A percentile compares a stretch with the other conserved stretches of the same genome.
Conservation (phyloP, 1,140 invertebrate genomes). For the Linepithema humile region DNA sequence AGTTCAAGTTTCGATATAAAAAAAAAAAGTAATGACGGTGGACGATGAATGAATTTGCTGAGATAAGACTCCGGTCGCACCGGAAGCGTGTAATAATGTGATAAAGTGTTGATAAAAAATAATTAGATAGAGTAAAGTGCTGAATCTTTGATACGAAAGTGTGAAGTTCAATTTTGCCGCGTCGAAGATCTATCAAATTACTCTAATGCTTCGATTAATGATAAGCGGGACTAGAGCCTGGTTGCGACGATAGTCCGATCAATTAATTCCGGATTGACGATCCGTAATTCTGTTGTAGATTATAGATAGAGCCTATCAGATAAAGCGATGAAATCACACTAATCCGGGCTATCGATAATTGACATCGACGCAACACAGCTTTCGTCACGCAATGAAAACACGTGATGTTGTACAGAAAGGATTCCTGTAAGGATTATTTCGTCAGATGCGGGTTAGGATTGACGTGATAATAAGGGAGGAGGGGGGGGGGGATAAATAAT, state of each 20-base stretch:
- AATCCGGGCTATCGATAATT: conserved; percentile 1
- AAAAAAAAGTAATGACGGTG: not conserved
- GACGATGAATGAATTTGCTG: conserved; percentile 10
- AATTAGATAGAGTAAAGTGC: not conserved
- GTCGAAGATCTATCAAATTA: not conserved
- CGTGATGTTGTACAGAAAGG: not conserved
- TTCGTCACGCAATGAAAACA: not conserved
- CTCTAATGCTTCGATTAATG: not conserved
- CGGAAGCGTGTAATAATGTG: not conserved
- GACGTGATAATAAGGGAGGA: not conserved
- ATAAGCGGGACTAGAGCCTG: not conserved
- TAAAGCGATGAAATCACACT: not conserved
- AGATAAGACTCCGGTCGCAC: not conserved
- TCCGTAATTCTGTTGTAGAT: not conserved
- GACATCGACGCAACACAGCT: not conserved
- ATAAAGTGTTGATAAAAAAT: not conserved
- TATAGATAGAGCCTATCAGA: not conserved
- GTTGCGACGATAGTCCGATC: not conserved
- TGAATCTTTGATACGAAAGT: not conserved
- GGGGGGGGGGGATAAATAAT: conserved; percentile 9
- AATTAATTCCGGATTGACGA: not conserved
- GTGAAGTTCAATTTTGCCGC: conserved; percentile 20
- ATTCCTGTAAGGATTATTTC: conserved; percentile 2
- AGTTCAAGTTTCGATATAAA: conserved; percentile 11
- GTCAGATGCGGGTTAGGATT: conserved; percentile 12